Evolutionary conservation across 2,797 vertebrate species (phyloP), one percentile per base, ranked within the genome.

Genomic region (Lindbergichthys nudifrons): DNA sequence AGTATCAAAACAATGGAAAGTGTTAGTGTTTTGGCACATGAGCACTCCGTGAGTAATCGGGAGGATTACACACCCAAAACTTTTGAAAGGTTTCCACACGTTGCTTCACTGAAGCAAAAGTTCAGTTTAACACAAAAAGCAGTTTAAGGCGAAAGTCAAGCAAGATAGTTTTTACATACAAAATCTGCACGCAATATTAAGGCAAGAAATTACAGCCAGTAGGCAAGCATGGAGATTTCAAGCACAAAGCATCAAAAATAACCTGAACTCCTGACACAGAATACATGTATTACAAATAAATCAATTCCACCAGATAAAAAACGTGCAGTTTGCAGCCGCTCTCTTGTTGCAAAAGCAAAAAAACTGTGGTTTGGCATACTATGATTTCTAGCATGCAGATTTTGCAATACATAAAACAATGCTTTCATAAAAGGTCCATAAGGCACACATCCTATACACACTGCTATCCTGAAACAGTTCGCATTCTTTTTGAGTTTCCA

Each of bases 401-500:
- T 67, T 80, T 76, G 39, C 63, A 75, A 79, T 30, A 69, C 69
- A 56, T 69, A 76, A 76, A 77, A 65, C 32, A 36, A 36, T 36
- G 32, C 45, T 43, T 42, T 71, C 32, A 47, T 72, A 70, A 75
- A 36, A 80, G 70, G 42, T 87, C 78, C 73, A 83, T 90, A 92
- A 93, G 91, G 88, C 92, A 93, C 91, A 82, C 67, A 6, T 79
- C 77, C 48, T 53, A 85, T 32, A 77, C 57, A 66, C 41, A 65
- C 66, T 32, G 56, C 72, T 58, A 15, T 66, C 48, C 59, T 63
- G 11, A 66, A 80, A 70, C 47, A 23, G 41, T 65, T 72, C 41
- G 42, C 60, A 23, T 42, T 71, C 48, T 51, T 61, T 73, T 66
- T 21, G 16, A 19, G 26, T 70, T 73, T 74, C 18, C 56, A 74